Evolutionary conservation across 2,888 invertebrate genomes (phyloP).

Genomic region (Bedellia somnulentella): DNA sequence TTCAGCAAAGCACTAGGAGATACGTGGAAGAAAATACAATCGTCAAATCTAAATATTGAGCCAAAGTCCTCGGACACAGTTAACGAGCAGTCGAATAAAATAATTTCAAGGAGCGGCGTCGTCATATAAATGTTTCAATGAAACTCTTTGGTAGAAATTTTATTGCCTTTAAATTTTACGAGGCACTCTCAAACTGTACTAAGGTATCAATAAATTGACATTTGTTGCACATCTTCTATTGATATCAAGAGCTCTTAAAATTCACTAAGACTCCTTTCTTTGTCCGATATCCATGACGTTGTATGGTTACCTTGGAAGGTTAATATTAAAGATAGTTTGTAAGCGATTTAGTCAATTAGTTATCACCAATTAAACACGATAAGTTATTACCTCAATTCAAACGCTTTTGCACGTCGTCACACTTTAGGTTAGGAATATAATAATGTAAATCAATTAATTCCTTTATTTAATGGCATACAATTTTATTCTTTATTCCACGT

Average conservation of each 20-base stretch:
- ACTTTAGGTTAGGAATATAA: too few relatives aligned
- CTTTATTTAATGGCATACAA: too few relatives aligned
- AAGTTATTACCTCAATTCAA: constrained; percentile 57
- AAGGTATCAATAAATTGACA: constrained; percentile 44
- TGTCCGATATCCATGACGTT: constrained; percentile 36
- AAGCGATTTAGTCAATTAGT: constrained; percentile 38
- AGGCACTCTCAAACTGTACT: constrained; percentile 34
- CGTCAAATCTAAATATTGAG: constrained; percentile 44
- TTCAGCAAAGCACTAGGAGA: constrained; percentile 88
- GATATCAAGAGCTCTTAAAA: neutral
- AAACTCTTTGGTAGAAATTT: constrained; percentile 25
- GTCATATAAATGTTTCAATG: constrained; percentile 33
- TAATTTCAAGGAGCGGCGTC: constrained; percentile 51
- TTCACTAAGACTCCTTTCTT: constrained; percentile 3
- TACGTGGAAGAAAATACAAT: constrained; percentile 77
- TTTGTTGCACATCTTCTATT: constrained; percentile 19
- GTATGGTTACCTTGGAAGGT: constrained; percentile 38
- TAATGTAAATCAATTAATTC: too few relatives aligned
- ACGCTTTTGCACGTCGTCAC: constrained; percentile 59
- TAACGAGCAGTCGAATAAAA: constrained; percentile 43
- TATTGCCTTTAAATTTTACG: constrained; percentile 38
- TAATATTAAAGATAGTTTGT: constrained; percentile 11
- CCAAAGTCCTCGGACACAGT: constrained; percentile 18
- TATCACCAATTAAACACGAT: constrained; percentile 55
- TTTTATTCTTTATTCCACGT: too few relatives aligned